phyloP scores from a whole-genome alignment of 2,888 invertebrate species.

The Urechis unicinctus region DNA sequence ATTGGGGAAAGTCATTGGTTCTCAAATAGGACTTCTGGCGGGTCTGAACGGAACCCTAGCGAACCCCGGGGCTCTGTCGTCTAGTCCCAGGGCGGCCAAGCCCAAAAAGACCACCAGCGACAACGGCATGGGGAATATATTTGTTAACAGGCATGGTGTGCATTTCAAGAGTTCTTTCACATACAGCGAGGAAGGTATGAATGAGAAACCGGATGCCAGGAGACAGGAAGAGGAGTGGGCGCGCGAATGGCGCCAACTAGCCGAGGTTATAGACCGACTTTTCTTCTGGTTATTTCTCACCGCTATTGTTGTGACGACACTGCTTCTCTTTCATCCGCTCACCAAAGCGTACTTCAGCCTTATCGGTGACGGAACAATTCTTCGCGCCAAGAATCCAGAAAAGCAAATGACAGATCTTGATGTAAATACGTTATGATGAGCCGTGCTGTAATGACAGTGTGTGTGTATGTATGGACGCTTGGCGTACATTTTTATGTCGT shows the following conservation, averaged over 20 bases:
- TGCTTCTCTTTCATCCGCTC: slow-evolving; percentile 26
- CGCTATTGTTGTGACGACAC: slow-evolving; percentile 22
- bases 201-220: slow-evolving; percentile 6
- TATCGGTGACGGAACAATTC: slow-evolving; percentile 12
- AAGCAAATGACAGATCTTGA: too few relatives aligned
- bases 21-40: slow-evolving; percentile 15
- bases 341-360: slow-evolving; percentile 18
- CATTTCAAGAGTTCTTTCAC: slow-evolving; percentile 12
- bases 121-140: neutral
- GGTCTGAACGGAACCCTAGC: slow-evolving; percentile 12
- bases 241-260: slow-evolving; percentile 22
- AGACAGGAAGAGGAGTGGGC: slow-evolving; percentile 18
- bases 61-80: neutral
- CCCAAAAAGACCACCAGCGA: neutral
- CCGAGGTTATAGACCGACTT: slow-evolving; percentile 24
- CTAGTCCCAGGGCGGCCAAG: neutral
- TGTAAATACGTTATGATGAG: too few relatives aligned
- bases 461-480: too few relatives aligned
- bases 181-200: slow-evolving; percentile 2
- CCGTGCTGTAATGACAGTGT: too few relatives aligned
- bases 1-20: slow-evolving; percentile 13
- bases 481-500: too few relatives aligned
- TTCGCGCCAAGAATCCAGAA: neutral
- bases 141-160: neutral
- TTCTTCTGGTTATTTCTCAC: slow-evolving; percentile 26